Percentiles rank a stretch among this genome's conserved stretches.
Conservation (phyloP, 1,140 invertebrate genomes). For the Heliconius nattereri region DNA sequence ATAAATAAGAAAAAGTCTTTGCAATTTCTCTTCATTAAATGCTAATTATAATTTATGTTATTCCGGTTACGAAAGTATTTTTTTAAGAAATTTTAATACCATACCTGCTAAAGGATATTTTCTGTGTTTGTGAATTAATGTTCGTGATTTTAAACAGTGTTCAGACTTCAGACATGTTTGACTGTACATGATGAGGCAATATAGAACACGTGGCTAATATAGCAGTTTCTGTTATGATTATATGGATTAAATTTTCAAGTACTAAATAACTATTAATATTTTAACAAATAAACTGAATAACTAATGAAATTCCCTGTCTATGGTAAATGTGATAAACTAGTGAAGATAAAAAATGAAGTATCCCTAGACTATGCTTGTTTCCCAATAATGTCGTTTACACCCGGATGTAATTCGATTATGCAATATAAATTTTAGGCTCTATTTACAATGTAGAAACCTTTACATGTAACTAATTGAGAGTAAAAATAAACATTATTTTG, state of each 20-base stretch:
- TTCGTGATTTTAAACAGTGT: neutral
- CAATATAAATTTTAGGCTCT: neutral
- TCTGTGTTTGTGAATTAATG: neutral
- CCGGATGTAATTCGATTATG: neutral
- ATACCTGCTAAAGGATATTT: neutral
- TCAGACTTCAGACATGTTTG: neutral
- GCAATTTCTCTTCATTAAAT: neutral
- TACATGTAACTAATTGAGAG: neutral
- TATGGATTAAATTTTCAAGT: neutral
- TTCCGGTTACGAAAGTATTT: neutral
- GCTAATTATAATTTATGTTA: neutral
- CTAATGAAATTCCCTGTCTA: neutral
- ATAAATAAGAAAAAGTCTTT: neutral
- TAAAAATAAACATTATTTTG: neutral
- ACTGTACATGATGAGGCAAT: neutral
- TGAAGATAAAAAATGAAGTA: too few relatives aligned
- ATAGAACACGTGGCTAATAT: neutral
- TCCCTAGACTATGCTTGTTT: too few relatives aligned
- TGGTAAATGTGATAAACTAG: too few relatives aligned
- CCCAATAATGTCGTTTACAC: too few relatives aligned
- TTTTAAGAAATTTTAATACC: neutral
- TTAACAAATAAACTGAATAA: neutral
- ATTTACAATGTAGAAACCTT: neutral
- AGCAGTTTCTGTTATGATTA: neutral
- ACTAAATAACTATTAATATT: neutral